phyloP scores from a whole-genome alignment of 2,797 vertebrate genomes.

The Myotis pilosus region DNA sequence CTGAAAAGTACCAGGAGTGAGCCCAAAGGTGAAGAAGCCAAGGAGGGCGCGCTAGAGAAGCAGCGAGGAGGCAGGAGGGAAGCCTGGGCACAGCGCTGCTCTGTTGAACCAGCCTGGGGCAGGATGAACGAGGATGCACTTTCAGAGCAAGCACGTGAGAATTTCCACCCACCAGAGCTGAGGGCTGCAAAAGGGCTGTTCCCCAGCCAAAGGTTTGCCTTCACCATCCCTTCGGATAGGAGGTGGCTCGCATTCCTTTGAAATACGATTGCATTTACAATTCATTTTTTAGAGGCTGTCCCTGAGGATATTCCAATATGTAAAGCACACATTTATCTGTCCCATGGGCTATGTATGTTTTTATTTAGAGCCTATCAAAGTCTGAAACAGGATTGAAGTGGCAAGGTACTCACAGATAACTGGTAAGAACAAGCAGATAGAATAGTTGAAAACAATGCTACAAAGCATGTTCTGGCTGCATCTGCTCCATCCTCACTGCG shows the following conservation, averaged over 20 bases:
- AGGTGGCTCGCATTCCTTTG: background rate
- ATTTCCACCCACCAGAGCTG: background rate
- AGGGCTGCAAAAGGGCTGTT: background rate
- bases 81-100: background rate
- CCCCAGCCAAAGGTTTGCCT: background rate
- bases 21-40: background rate
- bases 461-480: background rate
- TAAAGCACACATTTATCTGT: background rate
- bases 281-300: background rate
- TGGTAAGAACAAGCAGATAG: background rate
- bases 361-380: constrained; percentile 7
- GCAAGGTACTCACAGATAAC: background rate
- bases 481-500: fast-evolving
- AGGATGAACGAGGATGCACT: fast-evolving
- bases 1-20: background rate
- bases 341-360: background rate
- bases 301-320: background rate
- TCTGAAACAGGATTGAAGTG: background rate
- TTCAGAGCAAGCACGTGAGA: background rate
- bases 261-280: background rate
- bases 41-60: fast-evolving
- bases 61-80: background rate
- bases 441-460: background rate
- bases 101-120: background rate
- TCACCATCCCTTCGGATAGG: background rate